A percentile compares a stretch with the other conserved stretches of the same genome.
Conservation (phyloP, 2,797 vertebrate species). For the Bovichtus variegatus region DNA sequence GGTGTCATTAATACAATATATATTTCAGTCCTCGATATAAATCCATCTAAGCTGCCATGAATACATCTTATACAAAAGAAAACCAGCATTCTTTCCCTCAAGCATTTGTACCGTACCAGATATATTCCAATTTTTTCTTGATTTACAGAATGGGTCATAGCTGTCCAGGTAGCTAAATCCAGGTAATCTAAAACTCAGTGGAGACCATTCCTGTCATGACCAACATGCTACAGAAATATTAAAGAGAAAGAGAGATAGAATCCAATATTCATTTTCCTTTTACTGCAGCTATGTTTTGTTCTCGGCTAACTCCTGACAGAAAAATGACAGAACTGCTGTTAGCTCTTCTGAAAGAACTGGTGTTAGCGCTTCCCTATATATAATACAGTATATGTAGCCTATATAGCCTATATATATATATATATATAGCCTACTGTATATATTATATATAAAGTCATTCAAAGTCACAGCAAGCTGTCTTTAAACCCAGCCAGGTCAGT, state of each 20-base stretch:
- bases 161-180: neutral
- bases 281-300: too few species aligned
- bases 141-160: neutral
- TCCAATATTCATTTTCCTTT: too few species aligned
- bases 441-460: too few species aligned
- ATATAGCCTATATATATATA: too few species aligned
- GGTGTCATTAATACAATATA: constrained; percentile 58
- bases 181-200: neutral
- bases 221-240: neutral
- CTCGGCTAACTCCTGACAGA: too few species aligned
- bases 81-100: neutral
- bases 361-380: constrained; percentile 4
- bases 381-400: too few species aligned
- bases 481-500: neutral
- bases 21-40: constrained; percentile 44
- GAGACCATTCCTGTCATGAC: neutral
- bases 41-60: constrained; percentile 51
- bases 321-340: too few species aligned
- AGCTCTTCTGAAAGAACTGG: too few species aligned
- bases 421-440: too few species aligned
- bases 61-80: constrained; percentile 25
- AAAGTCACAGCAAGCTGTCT: neutral
- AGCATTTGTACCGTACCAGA: neutral
- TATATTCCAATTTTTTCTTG: constrained; percentile 1
- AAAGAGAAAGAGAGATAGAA: too few species aligned